phyloP scores from a whole-genome alignment of 2,113 vertebrate genomes.

The Tyto alba region DNA sequence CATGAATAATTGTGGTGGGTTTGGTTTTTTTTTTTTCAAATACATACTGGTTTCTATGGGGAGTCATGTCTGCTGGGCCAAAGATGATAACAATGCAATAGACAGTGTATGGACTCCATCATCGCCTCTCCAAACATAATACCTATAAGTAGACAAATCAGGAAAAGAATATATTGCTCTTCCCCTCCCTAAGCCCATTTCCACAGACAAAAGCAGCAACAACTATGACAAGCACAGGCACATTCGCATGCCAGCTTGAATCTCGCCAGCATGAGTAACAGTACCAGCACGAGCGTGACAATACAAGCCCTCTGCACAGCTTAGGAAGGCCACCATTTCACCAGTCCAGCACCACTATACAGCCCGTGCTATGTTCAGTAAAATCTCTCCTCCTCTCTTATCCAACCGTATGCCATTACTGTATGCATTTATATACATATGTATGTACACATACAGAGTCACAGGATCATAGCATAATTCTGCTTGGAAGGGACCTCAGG shows the following conservation, averaged over 20 bases:
- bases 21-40: neutral
- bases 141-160: neutral
- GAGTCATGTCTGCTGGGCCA: neutral
- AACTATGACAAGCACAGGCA: neutral
- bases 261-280: neutral
- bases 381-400: neutral
- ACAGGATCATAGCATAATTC: neutral
- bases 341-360: neutral
- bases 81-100: neutral
- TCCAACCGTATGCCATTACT: neutral
- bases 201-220: neutral
- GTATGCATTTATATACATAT: neutral
- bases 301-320: neutral
- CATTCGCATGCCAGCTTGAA: neutral
- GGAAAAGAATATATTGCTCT: neutral
- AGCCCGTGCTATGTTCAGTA: neutral
- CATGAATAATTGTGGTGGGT: neutral
- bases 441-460: rapidly evolving
- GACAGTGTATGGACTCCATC: neutral
- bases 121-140: neutral
- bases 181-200: neutral
- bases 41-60: neutral
- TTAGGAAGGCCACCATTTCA: neutral
- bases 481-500: neutral
- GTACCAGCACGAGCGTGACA: neutral